Conservation (phyloP, 2,888 invertebrate species). For the Patella depressa region DNA sequence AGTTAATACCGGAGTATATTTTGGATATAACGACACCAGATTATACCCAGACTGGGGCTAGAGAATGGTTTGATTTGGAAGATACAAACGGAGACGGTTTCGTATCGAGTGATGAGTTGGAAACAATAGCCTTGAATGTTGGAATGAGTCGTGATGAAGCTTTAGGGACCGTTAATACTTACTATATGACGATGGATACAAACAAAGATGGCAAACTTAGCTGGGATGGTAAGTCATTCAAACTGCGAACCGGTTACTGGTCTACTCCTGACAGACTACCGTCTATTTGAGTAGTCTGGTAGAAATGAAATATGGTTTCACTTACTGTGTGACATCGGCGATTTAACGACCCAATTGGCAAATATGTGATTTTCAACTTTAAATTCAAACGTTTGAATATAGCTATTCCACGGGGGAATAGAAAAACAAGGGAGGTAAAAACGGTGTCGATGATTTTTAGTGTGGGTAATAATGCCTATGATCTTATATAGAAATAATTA, state of each 20-base stretch:
- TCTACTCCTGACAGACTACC: not conserved
- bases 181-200: slow-evolving; percentile 58
- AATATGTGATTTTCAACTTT: too few relatives aligned
- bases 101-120: slow-evolving; percentile 55
- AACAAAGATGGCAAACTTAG: slow-evolving; percentile 51
- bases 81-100: slow-evolving; percentile 56
- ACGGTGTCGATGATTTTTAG: too few relatives aligned
- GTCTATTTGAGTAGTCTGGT: not conserved
- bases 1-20: slow-evolving; percentile 62
- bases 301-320: too few relatives aligned
- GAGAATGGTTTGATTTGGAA: slow-evolving; percentile 60
- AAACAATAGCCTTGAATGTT: slow-evolving; percentile 49
- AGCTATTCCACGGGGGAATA: too few relatives aligned
- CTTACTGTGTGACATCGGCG: too few relatives aligned
- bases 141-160: slow-evolving; percentile 53
- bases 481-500: too few relatives aligned
- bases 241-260: not conserved
- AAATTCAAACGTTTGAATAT: too few relatives aligned
- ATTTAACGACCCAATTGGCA: too few relatives aligned
- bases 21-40: slow-evolving; percentile 54
- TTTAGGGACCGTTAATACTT: slow-evolving; percentile 46
- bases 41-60: slow-evolving; percentile 48
- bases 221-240: slow-evolving; percentile 54
- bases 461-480: too few relatives aligned
- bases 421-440: too few relatives aligned